These are phyloP conservation scores for Dicyrtomina minuta DNA, from an alignment of 2,888 invertebrate species.

Conservation along the genomic window DNA sequence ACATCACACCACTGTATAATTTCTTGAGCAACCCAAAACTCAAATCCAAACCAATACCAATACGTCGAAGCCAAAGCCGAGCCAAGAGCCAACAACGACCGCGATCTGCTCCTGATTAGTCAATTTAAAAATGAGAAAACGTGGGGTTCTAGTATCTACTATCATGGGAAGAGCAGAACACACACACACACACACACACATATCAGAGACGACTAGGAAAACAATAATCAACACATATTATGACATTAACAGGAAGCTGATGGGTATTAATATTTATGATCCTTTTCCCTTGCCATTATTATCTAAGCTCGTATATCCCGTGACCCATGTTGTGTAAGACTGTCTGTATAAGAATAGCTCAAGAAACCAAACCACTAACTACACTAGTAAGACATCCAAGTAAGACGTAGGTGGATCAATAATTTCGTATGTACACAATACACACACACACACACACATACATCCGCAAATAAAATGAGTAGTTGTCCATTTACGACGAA, in stretches of 20 bases:
- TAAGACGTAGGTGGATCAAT: not conserved
- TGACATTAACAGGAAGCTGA: conserved; percentile 4
- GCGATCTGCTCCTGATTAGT: not conserved
- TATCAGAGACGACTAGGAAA: conserved; percentile 2
- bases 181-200: no score
- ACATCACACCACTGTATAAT: not conserved
- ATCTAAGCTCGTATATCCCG: no score
- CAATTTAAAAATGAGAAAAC: not conserved
- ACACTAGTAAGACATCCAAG: not conserved
- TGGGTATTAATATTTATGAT: conserved; percentile 7
- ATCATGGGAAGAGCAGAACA: no score
- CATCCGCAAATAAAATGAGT: not conserved
- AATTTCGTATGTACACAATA: not conserved
- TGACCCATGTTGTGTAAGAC: not conserved
- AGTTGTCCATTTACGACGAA: no score
- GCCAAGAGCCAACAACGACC: not conserved
- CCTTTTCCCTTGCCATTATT: not conserved
- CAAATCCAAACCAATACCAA: not conserved
- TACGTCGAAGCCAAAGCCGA: not conserved
- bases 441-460: not conserved
- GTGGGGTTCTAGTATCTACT: no score
- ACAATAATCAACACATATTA: conserved; percentile 9
- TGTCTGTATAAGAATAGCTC: not conserved
- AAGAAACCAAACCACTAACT: not conserved
- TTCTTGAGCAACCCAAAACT: not conserved